Base-by-base conservation (phyloP, 2,797 vertebrate species). In the Moxostoma hubbsi region DNA sequence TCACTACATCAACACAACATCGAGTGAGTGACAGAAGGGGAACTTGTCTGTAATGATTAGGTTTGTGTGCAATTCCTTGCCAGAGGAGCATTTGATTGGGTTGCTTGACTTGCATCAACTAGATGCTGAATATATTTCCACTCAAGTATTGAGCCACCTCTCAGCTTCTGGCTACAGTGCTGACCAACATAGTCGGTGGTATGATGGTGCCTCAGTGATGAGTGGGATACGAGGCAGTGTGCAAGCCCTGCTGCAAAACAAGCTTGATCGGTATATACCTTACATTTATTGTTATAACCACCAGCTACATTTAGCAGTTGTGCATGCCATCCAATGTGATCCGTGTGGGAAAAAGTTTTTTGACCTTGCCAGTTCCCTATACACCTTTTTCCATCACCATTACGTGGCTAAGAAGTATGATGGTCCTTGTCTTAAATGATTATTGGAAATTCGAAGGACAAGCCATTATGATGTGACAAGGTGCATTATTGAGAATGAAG, bases 101-200 rank as follows among this genome's bases (percentile, higher is more conserved):
- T 24, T 24, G 24, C 24, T 24, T 24, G 49, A 54, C 16, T 71
- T 81, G 18, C 54, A 15, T 76, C 50, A 57, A 45, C 57, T 75
- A 24, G 24, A 2, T 24, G 24, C 1, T 66, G 46, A 81, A 18
- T 73, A 62, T 55, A 72, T 75, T 0, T 11, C 59, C 0, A 24
- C 24, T 24, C 24, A 24, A 4, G 77, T 81, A 47, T 1, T 49
- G 9, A 43, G 0, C 36, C 75, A 79, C n/a, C 18, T 81, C 16
- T 77, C 69, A 74, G 75, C 74, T 70, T 64, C 65, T 70, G 78
- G 82, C 50, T 77, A 79, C 53, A 75, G 75, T 79, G 13, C 79
- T 70, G 76, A 75, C 64, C 64, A 66, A 74, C 24, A 82, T 47
- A 70, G 70, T 9, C 78, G 74, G 64, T 81, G 81, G 36, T 85